Base-by-base conservation (phyloP, 2,797 vertebrate genomes). In the Morus bassanus region DNA sequence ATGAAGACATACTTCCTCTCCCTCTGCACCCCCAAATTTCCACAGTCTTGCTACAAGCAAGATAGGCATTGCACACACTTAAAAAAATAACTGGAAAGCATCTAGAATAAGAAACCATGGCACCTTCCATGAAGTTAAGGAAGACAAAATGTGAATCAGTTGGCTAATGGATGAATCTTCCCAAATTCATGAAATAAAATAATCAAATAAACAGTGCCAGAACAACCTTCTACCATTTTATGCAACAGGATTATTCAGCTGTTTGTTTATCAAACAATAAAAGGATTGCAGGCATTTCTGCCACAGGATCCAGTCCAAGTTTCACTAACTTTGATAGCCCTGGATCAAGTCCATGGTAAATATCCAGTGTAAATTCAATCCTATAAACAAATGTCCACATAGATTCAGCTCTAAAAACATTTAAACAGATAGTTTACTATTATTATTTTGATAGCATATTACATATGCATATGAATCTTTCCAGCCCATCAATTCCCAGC, bases 281-380 rank as follows among this genome's bases (percentile, higher is more conserved):
- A 88, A 93, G 83, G 73, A 90, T 28, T 86, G 85, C 43, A 94
- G 89, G 24, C 85, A 73, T 88, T 91, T 88, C 76, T 95, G 54
- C 61, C 65, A 69, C 43, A 93, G 91, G 79, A 94, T 86, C 39
- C 79, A 84, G 73, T 96, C 91, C 92, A 97, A 96, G 63, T 88
- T 94, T 85, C 80, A 85, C 80, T 74, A 92, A 89, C 84, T 93
- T 89, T 46, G 61, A 92, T 53, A 92, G 89, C 31, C 63, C 85
- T 96, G 96, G 95, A 94, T 94, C 65, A 93, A 79, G 61, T 88
- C 96, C 94, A 96, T 79, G 28, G 76, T 92, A 95, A 97, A 96
- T 67, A 96, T 7, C 69, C 80, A 93, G 54, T 33, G 63, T 85
- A 94, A 93, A 96, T 84, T 91, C 67, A 94, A 73, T 86, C 85